Percentiles rank a stretch among this genome's conserved stretches.
Conservation (phyloP, 2,888 invertebrate genomes). For the Tetranychus truncatus region DNA sequence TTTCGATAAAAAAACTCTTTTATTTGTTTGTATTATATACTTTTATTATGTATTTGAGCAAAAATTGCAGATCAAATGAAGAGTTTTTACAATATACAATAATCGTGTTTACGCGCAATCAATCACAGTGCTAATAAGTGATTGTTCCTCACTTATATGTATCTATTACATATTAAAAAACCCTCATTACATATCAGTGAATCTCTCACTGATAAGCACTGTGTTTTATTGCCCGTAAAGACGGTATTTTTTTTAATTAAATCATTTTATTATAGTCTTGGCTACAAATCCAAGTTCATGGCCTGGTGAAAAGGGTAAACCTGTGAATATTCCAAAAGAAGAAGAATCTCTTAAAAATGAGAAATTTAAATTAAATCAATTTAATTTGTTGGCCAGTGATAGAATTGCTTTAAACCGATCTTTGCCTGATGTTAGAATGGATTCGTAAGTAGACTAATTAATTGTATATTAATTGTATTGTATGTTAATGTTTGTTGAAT, state of each 20-base stretch:
- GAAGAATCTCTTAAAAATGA: conserved; percentile 76
- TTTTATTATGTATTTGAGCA: too few species aligned
- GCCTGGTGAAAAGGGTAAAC: conserved; percentile 75
- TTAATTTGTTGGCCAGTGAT: conserved; percentile 91
- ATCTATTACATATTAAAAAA: too few species aligned
- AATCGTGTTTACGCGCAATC: too few species aligned
- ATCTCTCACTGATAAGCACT: too few species aligned
- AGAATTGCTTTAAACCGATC: conserved; percentile 90
- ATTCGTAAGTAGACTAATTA: conserved; percentile 47
- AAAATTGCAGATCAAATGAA: too few species aligned
- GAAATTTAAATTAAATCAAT: conserved; percentile 93
- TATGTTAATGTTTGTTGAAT: too few species aligned
- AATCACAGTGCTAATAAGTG: too few species aligned
- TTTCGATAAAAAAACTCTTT: too few species aligned
- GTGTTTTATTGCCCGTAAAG: neutral
- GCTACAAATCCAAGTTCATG: conserved; percentile 30
- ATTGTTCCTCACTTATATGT: too few species aligned
- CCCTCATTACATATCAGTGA: too few species aligned
- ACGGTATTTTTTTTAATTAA: neutral
- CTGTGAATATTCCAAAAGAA: conserved; percentile 71
- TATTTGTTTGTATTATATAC: too few species aligned
- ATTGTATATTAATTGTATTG: neutral
- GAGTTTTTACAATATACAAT: too few species aligned
- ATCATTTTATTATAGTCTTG: neutral
- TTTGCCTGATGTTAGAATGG: conserved; percentile 75